Evolutionary conservation across 2,888 invertebrate genomes (phyloP).

Genomic region (Agonopterix alstromeriana): DNA sequence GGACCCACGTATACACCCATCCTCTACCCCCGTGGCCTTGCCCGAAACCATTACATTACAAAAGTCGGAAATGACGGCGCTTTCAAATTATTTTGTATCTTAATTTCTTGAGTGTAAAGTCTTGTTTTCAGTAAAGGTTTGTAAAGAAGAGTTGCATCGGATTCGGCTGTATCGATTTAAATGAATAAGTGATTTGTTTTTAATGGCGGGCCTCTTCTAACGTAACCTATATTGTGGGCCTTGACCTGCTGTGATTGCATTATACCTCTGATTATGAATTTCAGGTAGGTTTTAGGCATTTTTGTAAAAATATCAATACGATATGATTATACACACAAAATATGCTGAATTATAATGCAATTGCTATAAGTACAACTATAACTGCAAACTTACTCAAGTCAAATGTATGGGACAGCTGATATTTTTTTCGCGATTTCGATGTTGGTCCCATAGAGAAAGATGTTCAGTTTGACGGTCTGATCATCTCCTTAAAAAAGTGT

Average conservation of each 20-base stretch:
- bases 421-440: no score
- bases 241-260: conserved; percentile 31
- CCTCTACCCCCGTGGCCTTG: conserved; percentile 55
- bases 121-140: conserved; percentile 19
- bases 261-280: background rate
- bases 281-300: no score
- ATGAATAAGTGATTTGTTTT: conserved; percentile 49
- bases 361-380: no score
- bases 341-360: no score
- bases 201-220: conserved; percentile 33
- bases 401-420: no score
- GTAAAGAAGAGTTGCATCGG: conserved; percentile 35
- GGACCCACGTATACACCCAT: conserved; percentile 22
- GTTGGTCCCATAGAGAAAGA: no score
- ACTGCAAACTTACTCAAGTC: no score
- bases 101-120: conserved; percentile 25
- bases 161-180: conserved; percentile 45
- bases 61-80: conserved; percentile 56
- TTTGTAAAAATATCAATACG: no score
- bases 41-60: conserved; percentile 43
- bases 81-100: conserved; percentile 48
- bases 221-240: conserved; percentile 50
- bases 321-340: no score
- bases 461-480: no score
- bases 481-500: no score